These are phyloP conservation scores for Sphaerodactylus townsendi DNA, from an alignment of 2,113 vertebrate genomes.

Conservation along the genomic window DNA sequence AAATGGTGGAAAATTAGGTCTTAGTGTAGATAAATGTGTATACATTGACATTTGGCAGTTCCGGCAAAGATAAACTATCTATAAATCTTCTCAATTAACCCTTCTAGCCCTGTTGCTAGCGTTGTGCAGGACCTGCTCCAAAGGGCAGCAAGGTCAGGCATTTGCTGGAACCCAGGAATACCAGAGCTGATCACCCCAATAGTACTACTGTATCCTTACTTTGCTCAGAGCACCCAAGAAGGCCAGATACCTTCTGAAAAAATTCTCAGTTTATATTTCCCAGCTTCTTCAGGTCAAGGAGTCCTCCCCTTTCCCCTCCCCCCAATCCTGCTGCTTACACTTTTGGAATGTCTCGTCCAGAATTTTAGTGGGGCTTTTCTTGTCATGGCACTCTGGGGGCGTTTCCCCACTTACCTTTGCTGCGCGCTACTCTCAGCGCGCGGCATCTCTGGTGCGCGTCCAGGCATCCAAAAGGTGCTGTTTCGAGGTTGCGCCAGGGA, in stretches of 20 bases:
- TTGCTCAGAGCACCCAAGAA: neutral
- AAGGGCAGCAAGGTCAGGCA: neutral
- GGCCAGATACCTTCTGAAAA: neutral
- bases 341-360: neutral
- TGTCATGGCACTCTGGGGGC: neutral
- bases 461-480: no score
- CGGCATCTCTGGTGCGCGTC: no score
- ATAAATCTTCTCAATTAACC: conserved; percentile 71
- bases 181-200: neutral
- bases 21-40: conserved; percentile 78
- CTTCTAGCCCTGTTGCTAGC: conserved; percentile 36
- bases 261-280: neutral
- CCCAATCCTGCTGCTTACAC: no score
- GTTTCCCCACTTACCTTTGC: no score
- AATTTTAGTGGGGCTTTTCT: neutral
- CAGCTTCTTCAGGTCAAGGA: neutral
- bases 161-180: neutral
- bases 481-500: no score
- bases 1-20: conserved; percentile 81
- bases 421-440: no score
- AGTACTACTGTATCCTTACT: neutral
- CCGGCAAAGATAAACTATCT: conserved; percentile 59
- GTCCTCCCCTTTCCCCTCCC: neutral
- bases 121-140: neutral
- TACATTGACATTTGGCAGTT: conserved; percentile 71